Evolutionary conservation across 2,888 invertebrate species (phyloP), one percentile per base, ranked within the genome.

Genomic region (Drosophila cyrtoloma): DNA sequence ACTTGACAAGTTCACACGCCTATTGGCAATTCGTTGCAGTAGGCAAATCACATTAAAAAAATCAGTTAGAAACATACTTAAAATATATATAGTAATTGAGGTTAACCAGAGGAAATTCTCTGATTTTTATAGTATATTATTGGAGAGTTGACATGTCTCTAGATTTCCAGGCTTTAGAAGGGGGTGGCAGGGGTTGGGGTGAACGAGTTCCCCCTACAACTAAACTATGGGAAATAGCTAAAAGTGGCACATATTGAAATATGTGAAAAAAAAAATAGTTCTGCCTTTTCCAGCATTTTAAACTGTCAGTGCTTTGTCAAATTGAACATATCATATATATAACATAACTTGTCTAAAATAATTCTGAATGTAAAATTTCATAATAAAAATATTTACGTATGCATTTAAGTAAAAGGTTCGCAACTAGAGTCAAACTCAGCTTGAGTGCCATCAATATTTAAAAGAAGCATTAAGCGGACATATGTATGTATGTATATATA

Each of bases 1-100:
- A 56, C 44, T 71, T 81, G 74, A 79, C 79, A 81, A 71, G 75
- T 87, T 84, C 79, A 75, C 81, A 84, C 84, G 79, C 58, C 42
- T 6, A 12, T 39, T 39, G 47, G 16, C 47, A 26, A 16, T 26
- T 16, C 47, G 26, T 4, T 12, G 55, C 19, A 5, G 53, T 47
- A 63, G 50, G 14, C 39, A 50, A 65, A 60, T 35, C 22, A 52
- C 37, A 35, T 37, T 26, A 14, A 60, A 60, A 30, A 53, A 58
- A 65, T 37, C 26, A 33, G 47, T 39, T 22, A 16, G 12, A 33
- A 60, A 26, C 19, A 12, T 61, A 42, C 1, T 50, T 51, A 52
- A 9, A 33, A 37, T 32, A 5, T 30, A 22, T 32, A 6, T 16
- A 22, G n/a, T 2, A 10, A 32, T 10, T 26, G 16, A 5, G 47